Conservation (phyloP, 2,888 invertebrate species). For the Nyleta sp. region DNA sequence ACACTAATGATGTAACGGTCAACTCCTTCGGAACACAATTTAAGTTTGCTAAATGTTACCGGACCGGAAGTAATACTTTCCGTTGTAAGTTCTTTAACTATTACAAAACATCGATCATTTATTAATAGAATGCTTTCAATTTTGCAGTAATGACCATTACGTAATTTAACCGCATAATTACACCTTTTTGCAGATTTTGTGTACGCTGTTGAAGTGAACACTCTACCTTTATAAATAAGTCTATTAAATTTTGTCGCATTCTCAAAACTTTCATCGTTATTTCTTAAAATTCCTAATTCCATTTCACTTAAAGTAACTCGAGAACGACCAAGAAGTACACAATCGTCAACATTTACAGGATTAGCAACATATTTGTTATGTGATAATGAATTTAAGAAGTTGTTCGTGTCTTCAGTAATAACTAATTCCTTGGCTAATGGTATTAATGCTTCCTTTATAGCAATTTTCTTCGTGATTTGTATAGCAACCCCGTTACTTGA, state of each 20-base stretch:
- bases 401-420: neutral
- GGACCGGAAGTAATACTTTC: neutral
- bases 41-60: neutral
- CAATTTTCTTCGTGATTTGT: slow-evolving; percentile 13
- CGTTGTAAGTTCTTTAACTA: neutral
- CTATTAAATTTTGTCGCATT: neutral
- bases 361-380: neutral
- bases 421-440: neutral
- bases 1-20: neutral
- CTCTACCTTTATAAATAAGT: slow-evolving; percentile 6
- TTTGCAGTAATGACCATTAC: neutral
- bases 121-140: neutral
- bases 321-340: neutral
- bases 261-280: neutral
- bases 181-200: slow-evolving; percentile 14
- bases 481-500: slow-evolving; percentile 14
- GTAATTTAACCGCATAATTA: slow-evolving; percentile 1
- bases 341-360: neutral
- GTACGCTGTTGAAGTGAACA: slow-evolving; percentile 2
- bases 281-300: neutral
- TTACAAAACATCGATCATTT: neutral
- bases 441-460: neutral
- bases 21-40: neutral
- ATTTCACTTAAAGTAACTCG: neutral
- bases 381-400: slow-evolving; percentile 1